These are phyloP conservation scores for Drosophila novamexicana DNA, from an alignment of 1,140 invertebrate species.

Conservation along the genomic window DNA sequence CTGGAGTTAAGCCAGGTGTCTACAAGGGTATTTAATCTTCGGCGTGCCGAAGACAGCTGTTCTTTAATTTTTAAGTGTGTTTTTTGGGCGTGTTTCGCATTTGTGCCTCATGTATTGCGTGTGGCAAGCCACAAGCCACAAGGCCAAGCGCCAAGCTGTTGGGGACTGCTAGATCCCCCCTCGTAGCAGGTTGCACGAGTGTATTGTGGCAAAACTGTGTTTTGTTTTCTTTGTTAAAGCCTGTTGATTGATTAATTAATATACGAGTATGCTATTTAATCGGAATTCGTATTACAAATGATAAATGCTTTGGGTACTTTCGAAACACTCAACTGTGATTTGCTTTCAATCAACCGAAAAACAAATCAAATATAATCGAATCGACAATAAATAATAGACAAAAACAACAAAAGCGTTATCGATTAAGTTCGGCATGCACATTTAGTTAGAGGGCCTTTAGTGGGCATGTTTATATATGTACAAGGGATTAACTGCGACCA, in stretches of 20 bases:
- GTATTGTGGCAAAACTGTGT: constrained; percentile 5
- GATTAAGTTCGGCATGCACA: constrained; percentile 35
- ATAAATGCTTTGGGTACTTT: constrained; percentile 46
- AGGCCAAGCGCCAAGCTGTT: constrained; percentile 53
- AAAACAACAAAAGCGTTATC: constrained; percentile 13
- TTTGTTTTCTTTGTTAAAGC: constrained; percentile 26
- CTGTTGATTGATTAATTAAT: constrained; percentile 30
- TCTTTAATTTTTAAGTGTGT: constrained; percentile 9
- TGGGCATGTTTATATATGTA: constrained; percentile 18
- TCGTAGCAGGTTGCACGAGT: constrained; percentile 6
- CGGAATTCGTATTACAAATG: constrained; percentile 46
- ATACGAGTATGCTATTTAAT: constrained; percentile 37
- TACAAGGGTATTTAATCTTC: too few species aligned
- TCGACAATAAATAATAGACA: constrained; percentile 21
- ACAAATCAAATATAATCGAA: constrained; percentile 41
- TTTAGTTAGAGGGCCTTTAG: constrained; percentile 7
- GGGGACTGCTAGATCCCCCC: constrained; percentile 47
- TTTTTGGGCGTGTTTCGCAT: constrained; percentile 2
- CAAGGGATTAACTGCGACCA: constrained; percentile 7
- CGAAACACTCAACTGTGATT: constrained; percentile 79
- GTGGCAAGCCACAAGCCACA: constrained; percentile 36
- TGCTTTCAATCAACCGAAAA: constrained; percentile 52
- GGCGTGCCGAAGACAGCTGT: too few species aligned
- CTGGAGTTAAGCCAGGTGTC: too few species aligned
- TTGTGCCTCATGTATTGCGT: constrained; percentile 25